phyloP scores from a whole-genome alignment of 2,888 invertebrate species.

The Lithophane leautieri region DNA sequence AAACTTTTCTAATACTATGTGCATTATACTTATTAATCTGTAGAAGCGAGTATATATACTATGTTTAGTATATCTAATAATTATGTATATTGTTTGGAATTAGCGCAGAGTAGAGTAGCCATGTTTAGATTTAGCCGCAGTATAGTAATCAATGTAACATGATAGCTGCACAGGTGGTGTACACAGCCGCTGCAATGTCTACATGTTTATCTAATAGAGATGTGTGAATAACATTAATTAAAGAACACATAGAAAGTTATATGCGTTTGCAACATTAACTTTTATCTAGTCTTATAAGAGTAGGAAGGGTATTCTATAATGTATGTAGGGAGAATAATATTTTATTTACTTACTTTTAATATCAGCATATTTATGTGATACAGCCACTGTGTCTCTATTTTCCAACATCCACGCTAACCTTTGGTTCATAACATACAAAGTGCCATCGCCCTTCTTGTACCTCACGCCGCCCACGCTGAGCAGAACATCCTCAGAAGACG shows the following conservation, averaged over 20 bases:
- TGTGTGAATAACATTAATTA: conserved; percentile 16
- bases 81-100: not conserved
- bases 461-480: conserved; percentile 97
- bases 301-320: not conserved
- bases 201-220: conserved; percentile 9
- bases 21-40: not conserved
- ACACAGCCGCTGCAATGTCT: not conserved
- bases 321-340: not conserved
- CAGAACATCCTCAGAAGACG: conserved; percentile 98
- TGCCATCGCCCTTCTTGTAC: conserved; percentile 99
- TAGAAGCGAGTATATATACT: not conserved
- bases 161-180: conserved; percentile 28
- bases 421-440: conserved; percentile 98
- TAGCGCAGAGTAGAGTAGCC: not conserved
- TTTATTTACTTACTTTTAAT: conserved; percentile 95
- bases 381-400: conserved; percentile 97
- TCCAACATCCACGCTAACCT: conserved; percentile 99
- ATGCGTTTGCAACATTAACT: not conserved
- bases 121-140: not conserved
- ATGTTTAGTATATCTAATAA: not conserved
- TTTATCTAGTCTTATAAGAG: not conserved
- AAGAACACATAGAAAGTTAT: not conserved
- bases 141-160: conserved; percentile 12
- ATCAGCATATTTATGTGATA: conserved; percentile 98
- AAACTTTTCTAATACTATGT: not conserved